A percentile compares a stretch with the other conserved stretches of the same genome.
phyloP scores from a whole-genome alignment of 2,888 invertebrate genomes.

The Liopterus haemorrhoidalis region DNA sequence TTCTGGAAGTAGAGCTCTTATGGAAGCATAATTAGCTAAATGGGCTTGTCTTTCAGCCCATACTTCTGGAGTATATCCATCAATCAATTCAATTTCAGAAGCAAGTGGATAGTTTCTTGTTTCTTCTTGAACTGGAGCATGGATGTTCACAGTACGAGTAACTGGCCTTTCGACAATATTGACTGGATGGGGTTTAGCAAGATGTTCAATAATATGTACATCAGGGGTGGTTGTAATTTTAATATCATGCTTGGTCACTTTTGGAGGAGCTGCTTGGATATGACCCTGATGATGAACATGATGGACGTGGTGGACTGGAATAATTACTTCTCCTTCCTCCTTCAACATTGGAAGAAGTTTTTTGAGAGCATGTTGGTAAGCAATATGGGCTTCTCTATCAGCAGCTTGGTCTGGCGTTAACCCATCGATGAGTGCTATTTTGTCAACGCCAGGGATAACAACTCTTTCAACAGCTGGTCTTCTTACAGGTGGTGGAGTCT shows the following conservation, averaged over 20 bases:
- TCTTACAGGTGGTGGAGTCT: neutral
- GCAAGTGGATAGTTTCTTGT: too few relatives aligned
- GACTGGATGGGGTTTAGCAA: too few relatives aligned
- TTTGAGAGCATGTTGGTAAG: conserved; percentile 12
- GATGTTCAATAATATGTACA: too few relatives aligned
- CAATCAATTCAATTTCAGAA: conserved; percentile 10
- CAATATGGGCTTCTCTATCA: conserved; percentile 20
- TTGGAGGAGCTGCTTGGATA: neutral
- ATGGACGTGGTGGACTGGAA: conserved; percentile 7
- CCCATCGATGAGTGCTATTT: too few relatives aligned
- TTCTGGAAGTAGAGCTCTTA: conserved; percentile 24
- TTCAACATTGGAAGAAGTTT: conserved; percentile 1
- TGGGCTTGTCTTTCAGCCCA: conserved; percentile 34
- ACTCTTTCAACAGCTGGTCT: neutral
- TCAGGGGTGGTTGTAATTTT: conserved; percentile 32
- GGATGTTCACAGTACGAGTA: too few relatives aligned
- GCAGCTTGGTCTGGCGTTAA: conserved; percentile 24
- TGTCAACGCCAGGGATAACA: neutral
- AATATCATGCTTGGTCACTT: conserved; percentile 27
- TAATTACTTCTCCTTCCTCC: too few relatives aligned
- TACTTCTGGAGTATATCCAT: conserved; percentile 33
- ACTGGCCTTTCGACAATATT: too few relatives aligned
- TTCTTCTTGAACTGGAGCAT: too few relatives aligned
- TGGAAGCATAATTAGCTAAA: conserved; percentile 26
- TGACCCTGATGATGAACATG: neutral